phyloP scores from a whole-genome alignment of 2,888 invertebrate species.

The Tachina lurida region DNA sequence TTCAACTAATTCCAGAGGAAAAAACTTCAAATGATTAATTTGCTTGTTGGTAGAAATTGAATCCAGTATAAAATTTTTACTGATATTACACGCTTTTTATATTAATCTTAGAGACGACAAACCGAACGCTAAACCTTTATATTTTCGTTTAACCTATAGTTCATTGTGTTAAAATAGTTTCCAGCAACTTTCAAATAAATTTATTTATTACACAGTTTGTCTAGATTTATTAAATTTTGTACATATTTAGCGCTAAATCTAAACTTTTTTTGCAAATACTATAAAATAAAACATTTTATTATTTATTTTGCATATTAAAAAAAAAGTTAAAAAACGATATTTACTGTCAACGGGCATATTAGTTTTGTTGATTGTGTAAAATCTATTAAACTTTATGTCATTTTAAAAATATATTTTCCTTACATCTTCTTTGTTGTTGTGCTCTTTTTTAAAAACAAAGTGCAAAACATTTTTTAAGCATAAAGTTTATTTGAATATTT shows the following conservation, averaged over 20 bases:
- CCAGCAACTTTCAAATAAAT: too few species aligned
- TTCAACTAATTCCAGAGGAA: too few species aligned
- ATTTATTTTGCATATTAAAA: neutral
- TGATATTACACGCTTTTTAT: too few species aligned
- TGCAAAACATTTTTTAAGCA: conserved; percentile 28
- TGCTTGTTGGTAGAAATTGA: too few species aligned
- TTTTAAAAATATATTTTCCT: conserved; percentile 52
- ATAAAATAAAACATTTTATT: neutral
- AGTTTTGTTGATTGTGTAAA: conserved; percentile 38
- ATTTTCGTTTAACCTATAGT: too few species aligned
- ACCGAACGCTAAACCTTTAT: too few species aligned
- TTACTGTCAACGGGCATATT: conserved; percentile 55
- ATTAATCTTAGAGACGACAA: too few species aligned
- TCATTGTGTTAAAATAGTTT: too few species aligned
- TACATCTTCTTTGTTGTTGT: neutral
- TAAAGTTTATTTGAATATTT: conserved; percentile 54
- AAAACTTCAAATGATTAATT: too few species aligned
- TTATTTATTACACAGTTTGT: too few species aligned
- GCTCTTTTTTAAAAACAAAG: neutral
- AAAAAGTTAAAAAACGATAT: conserved; percentile 22
- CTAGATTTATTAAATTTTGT: too few species aligned
- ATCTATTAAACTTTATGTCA: conserved; percentile 67
- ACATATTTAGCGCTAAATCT: neutral
- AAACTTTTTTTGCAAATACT: neutral
- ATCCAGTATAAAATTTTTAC: too few species aligned